Percentiles rank a stretch among this genome's conserved stretches.
Conservation (phyloP, 2,797 vertebrate genomes). For the Enteromius radiatus region DNA sequence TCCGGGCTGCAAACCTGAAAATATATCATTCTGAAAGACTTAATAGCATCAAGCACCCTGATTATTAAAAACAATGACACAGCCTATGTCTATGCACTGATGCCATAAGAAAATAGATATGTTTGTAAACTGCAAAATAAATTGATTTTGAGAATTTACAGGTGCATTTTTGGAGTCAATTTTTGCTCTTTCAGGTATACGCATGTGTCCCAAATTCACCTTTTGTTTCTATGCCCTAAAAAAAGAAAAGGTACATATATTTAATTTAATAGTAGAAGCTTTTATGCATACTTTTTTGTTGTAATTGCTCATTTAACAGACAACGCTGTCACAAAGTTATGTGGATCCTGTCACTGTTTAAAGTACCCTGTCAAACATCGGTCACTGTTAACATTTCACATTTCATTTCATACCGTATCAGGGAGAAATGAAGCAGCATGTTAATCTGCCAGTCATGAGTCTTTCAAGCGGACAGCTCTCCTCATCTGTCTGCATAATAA, state of each 20-base stretch:
- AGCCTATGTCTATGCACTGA: neutral
- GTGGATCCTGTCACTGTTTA: neutral
- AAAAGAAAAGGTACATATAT: neutral
- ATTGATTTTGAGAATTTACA: slow-evolving; percentile 18
- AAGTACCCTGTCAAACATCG: neutral
- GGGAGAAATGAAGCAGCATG: neutral
- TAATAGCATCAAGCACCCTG: slow-evolving; percentile 30
- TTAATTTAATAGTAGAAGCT: neutral
- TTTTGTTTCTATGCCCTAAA: neutral
- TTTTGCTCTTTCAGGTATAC: neutral
- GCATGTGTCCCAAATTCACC: neutral
- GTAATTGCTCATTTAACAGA: neutral
- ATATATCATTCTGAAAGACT: slow-evolving; percentile 40
- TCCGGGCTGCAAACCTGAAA: slow-evolving; percentile 30
- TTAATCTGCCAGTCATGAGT: neutral
- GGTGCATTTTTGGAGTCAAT: neutral
- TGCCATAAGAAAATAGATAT: slow-evolving; percentile 8
- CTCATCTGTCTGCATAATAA: neutral
- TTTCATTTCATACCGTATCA: neutral
- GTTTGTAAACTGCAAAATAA: neutral
- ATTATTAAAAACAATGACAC: slow-evolving; percentile 24
- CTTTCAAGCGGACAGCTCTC: neutral
- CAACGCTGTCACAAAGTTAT: neutral
- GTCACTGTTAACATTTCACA: neutral
- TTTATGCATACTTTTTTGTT: neutral